phyloP scores from a whole-genome alignment of 53 echinoderm and acorn worm genomes.

The Arbacia lixula region DNA sequence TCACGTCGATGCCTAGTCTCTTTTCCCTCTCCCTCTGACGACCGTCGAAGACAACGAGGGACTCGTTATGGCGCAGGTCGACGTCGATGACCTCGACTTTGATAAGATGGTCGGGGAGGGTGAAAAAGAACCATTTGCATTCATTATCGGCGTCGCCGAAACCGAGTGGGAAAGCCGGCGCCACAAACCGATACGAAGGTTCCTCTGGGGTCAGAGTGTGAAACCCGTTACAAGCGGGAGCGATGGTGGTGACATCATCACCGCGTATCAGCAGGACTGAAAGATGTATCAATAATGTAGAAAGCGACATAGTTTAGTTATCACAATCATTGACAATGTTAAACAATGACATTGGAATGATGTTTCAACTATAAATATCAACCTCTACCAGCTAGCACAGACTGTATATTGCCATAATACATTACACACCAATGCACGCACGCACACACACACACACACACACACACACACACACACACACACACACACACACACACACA shows the following conservation, averaged over 20 bases:
- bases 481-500: not conserved
- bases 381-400: too few species aligned
- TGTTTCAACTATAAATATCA: too few species aligned
- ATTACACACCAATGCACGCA: too few species aligned
- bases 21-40: too few species aligned
- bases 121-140: constrained; percentile 20
- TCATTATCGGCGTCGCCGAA: constrained; percentile 11
- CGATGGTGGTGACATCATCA: not conserved
- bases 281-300: too few species aligned
- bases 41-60: constrained; percentile 12
- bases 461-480: not conserved
- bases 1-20: constrained; percentile 3
- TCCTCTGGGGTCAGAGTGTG: not conserved
- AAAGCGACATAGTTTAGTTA: too few species aligned
- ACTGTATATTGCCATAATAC: too few species aligned
- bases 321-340: too few species aligned
- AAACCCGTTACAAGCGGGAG: constrained; percentile 45
- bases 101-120: constrained; percentile 7
- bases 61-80: constrained; percentile 25
- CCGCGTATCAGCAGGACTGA: not conserved
- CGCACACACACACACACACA: not conserved
- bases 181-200: constrained; percentile 12
- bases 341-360: too few species aligned
- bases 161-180: constrained; percentile 22
- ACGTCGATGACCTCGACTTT: constrained; percentile 32